These are phyloP conservation scores for Sebastes diaconus DNA, from an alignment of 2,797 vertebrate species.

Conservation along the genomic window DNA sequence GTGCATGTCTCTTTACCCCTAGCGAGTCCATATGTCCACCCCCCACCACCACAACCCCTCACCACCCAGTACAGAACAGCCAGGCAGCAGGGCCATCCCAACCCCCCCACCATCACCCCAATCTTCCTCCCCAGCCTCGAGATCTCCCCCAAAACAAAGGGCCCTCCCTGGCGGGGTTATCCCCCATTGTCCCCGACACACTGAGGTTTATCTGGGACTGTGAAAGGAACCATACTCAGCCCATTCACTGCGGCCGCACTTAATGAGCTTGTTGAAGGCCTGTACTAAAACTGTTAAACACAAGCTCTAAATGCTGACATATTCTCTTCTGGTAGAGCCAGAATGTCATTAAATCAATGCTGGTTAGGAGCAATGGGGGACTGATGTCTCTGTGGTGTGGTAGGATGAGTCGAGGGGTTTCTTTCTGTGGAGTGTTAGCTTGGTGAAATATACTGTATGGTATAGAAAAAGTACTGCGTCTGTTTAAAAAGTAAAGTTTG, in stretches of 20 bases:
- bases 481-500: not conserved
- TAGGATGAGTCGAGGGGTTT: not conserved
- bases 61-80: constrained; percentile 44
- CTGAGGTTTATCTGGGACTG: constrained; percentile 66
- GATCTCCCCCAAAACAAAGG: constrained; percentile 76
- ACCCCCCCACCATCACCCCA: constrained; percentile 42
- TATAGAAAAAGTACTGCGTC: not conserved
- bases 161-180: constrained; percentile 43
- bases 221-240: constrained; percentile 61
- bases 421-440: not conserved
- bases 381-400: constrained; percentile 2
- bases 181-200: constrained; percentile 66
- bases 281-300: constrained; percentile 66
- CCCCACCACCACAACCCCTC: constrained; percentile 25
- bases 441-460: not conserved
- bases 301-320: constrained; percentile 62
- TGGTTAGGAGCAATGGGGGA: constrained; percentile 34
- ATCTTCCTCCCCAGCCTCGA: constrained; percentile 40
- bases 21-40: constrained; percentile 77
- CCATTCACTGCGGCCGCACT: constrained; percentile 62
- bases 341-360: constrained; percentile 66
- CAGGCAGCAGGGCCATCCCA: constrained; percentile 57
- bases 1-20: constrained; percentile 47
- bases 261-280: constrained; percentile 75
- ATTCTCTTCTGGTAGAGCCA: constrained; percentile 38